Base-by-base conservation (phyloP, 1,140 invertebrate species). In the Philotrypesis tridentata region DNA sequence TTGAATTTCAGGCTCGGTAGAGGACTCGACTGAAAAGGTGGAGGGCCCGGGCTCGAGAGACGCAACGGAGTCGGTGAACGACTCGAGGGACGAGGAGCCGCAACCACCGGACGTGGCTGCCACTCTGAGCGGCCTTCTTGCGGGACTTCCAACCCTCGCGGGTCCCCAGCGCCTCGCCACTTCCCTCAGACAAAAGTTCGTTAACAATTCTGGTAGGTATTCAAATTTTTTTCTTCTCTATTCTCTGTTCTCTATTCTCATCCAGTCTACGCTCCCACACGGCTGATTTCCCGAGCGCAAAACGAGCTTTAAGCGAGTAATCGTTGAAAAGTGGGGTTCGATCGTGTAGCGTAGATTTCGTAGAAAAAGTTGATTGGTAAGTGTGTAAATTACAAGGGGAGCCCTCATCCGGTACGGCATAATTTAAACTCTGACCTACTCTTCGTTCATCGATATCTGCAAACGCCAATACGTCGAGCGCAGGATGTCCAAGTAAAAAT, bases 21-120 rank as follows among this genome's bases (percentile, higher is more conserved):
- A 87, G 86, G 87, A 89, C 85, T 90, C 88, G 87, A 84, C 87
- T 89, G 88, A 88, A 92, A 91, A 92, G 89, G 91, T 91, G 92
- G 91, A 92, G 91, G 91, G 92, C 90, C 90, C 88, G 86, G 90
- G 89, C 88, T 89, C 87, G 80, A 87, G 84, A 87, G 88, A 87
- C 85, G 86, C 86, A 84, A 89, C 86, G 85, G 90, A 92, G 91
- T 91, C 90, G 90, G 88, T 85, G 84, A 91, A 88, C 86, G 91
- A 89, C 88, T 89, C 90, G 86, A 88, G 88, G 87, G 86, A 88
- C 80, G 88, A 89, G 84, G 89, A 90, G 77, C 86, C 86, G 84
- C 84, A 89, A 77, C 87, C 86, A 83, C 83, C 89, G 82, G 89
- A 91, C 88, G 87, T 90, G 75, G 84, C 88, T 73, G 86, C 91